Conservation (phyloP, 64 coral and sea anemone species). For the Montipora cactus region DNA sequence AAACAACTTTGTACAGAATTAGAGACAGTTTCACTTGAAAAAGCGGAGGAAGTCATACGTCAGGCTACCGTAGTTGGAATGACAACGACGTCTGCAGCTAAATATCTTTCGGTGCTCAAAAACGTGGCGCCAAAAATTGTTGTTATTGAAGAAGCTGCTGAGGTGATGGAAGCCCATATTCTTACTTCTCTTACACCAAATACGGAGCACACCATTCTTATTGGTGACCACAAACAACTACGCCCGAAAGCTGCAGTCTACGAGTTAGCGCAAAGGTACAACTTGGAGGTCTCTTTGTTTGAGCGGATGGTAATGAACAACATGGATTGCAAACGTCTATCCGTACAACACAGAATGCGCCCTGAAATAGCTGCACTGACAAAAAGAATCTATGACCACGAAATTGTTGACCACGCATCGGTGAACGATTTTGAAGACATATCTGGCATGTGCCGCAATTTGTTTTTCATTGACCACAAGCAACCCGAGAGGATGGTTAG, state of each 20-base stretch:
- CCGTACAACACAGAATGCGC: constrained; percentile 86
- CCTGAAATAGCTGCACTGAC: constrained; percentile 79
- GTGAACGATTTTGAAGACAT: constrained; percentile 70
- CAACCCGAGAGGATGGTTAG: constrained; percentile 17
- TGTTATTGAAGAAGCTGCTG: constrained; percentile 88
- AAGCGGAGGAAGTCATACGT: constrained; percentile 55
- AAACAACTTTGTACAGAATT: constrained; percentile 26
- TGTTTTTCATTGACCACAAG: constrained; percentile 84
- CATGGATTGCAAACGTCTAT: constrained; percentile 76
- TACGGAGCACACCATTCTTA: constrained; percentile 79
- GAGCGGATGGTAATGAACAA: constrained; percentile 89
- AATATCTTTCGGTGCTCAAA: constrained; percentile 73
- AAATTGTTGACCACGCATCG: constrained; percentile 74
- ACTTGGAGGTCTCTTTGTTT: constrained; percentile 88
- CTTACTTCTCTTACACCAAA: constrained; percentile 70
- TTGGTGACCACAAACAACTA: constrained; percentile 92
- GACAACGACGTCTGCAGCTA: constrained; percentile 85
- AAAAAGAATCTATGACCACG: constrained; percentile 78
- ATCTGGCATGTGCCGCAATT: constrained; percentile 62
- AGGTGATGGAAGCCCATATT: constrained; percentile 92
- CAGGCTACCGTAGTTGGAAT: constrained; percentile 84
- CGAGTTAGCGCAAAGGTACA: constrained; percentile 79
- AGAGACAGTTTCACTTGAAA: constrained; percentile 2
- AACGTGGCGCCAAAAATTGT: constrained; percentile 77
- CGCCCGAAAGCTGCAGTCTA: constrained; percentile 85